Base-by-base conservation (phyloP, 2,888 invertebrate genomes). In the Nemotelus nigrinus region DNA sequence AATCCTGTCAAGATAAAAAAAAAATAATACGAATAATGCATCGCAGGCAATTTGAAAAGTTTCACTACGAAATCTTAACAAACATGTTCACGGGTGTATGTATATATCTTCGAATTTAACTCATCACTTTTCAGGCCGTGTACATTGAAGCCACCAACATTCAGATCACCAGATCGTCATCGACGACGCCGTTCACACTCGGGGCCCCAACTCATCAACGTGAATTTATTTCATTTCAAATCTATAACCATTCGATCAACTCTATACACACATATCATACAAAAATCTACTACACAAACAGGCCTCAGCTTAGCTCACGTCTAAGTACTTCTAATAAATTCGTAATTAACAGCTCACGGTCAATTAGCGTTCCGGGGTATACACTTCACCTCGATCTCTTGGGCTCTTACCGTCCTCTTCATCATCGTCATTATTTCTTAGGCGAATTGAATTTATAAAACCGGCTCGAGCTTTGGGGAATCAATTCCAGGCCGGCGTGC, bases 251-350 rank as follows among this genome's bases (percentile, higher is more conserved):
- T 63, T 63, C 10, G 63, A 43, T 41, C 41, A 63, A 43, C 63
- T 25, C 25, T 25, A 25, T 25, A 8, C 53, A 8, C 53, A 53
- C 10, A 10, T 8, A 53, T 10, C 53, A 10, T 10, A 8, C 53
- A 10, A 53, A 8, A 6, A 53, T 53, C 53, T 53, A 8, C 53
- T 1, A 10, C 53, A 53, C 53, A 25, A 25, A 25, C 25, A 25
- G 25, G 25, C 25, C 25, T 25, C 4, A 65, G 65, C 7, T 47
- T 3, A 65, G 47, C 43, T 47, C 53, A 68, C 50, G 7, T 68
- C 68, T 71, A 71, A 71, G 57, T 57, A 71, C 71, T 45, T 71
- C 71, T 71, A 71, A 71, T 71, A 39, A 57, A 71, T 71, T 71
- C 58, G 50, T 71, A 71, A 71, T 71, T 71, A 71, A 71, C 71